Percentiles rank a stretch among this genome's conserved stretches.
Conservation (phyloP, 2,888 invertebrate species). For the Heteromyza rotundicornis region DNA sequence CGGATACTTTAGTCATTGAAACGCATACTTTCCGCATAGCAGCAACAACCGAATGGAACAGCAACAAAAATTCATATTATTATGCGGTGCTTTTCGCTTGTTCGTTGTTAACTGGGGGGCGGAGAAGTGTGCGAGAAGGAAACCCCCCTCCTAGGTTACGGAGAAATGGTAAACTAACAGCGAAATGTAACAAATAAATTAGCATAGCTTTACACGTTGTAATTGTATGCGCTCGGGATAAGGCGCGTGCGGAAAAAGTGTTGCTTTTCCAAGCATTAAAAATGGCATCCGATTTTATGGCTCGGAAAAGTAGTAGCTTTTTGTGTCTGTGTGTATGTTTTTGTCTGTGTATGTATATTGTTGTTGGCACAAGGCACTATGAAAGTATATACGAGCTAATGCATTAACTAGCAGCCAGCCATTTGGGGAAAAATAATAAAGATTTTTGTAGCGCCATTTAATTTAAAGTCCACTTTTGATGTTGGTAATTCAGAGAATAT, state of each 20-base stretch:
- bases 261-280: not conserved
- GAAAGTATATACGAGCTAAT: too few species aligned
- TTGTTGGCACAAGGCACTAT: too few species aligned
- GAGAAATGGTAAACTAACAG: conserved; percentile 19
- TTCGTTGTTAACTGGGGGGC: too few species aligned
- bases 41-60: not conserved
- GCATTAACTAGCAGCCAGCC: too few species aligned
- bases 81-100: conserved; percentile 9
- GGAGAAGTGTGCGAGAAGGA: not conserved
- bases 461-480: too few species aligned
- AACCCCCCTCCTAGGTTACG: too few species aligned
- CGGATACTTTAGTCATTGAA: not conserved
- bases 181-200: conserved; percentile 28
- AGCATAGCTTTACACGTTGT: conserved; percentile 26
- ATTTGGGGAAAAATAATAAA: too few species aligned
- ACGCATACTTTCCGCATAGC: not conserved
- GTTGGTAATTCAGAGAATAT: too few species aligned
- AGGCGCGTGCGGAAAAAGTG: not conserved
- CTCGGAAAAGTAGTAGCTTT: not conserved
- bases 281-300: not conserved
- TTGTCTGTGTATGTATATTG: not conserved
- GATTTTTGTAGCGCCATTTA: too few species aligned
- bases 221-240: not conserved
- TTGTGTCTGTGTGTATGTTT: not conserved
- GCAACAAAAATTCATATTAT: conserved; percentile 7